Percentiles rank a stretch among this genome's conserved stretches.
These are phyloP conservation scores for Bombus affinis DNA, from an alignment of 1,140 invertebrate genomes.

Conservation along the genomic window DNA sequence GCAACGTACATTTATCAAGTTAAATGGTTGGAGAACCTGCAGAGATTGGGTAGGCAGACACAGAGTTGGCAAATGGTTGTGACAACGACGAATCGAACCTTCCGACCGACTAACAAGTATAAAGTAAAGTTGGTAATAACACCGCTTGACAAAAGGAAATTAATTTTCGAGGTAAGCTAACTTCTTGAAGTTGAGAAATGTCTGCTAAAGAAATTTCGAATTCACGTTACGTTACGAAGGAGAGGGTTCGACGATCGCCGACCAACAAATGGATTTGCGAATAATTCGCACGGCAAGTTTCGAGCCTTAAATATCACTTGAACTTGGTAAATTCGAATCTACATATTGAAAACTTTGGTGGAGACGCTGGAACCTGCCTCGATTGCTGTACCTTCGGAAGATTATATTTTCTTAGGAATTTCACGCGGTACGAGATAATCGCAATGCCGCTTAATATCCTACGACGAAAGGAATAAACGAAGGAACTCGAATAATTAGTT, in stretches of 20 bases:
- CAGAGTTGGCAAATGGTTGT: conserved; percentile 33
- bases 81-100: conserved; percentile 35
- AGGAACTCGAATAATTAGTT: conserved; percentile 15
- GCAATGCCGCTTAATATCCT: not conserved
- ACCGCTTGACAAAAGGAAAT: not conserved
- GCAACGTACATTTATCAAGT: conserved; percentile 51
- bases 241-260: not conserved
- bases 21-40: conserved; percentile 3
- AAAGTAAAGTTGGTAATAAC: not conserved
- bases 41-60: conserved; percentile 2
- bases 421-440: not conserved
- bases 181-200: not conserved
- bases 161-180: conserved; percentile 4
- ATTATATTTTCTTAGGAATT: not conserved
- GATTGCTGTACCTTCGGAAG: not conserved
- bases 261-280: conserved; percentile 14
- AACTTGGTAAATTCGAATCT: conserved; percentile 31
- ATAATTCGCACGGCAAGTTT: conserved; percentile 15
- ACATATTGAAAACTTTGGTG: not conserved
- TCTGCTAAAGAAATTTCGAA: conserved; percentile 8
- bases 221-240: not conserved
- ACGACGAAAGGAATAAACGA: not conserved
- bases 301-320: conserved; percentile 22
- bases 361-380: not conserved
- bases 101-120: not conserved